phyloP scores from a whole-genome alignment of 1,140 invertebrate species.

The Ceratina calcarata region DNA sequence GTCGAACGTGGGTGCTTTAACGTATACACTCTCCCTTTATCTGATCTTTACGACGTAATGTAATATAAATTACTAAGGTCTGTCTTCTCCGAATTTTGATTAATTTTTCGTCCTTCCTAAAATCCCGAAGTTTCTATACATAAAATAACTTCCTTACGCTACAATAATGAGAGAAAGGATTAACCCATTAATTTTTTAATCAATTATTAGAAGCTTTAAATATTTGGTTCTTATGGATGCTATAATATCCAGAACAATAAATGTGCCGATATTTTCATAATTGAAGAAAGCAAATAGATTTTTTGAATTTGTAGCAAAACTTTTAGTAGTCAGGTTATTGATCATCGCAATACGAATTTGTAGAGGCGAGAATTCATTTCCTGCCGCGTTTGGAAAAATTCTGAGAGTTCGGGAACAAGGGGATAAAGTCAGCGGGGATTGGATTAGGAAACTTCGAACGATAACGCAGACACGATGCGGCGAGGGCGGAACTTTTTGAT shows the following conservation, averaged over 20 bases:
- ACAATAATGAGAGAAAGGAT: not conserved
- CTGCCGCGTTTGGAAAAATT: not conserved
- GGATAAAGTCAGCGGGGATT: conserved; percentile 10
- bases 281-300: not conserved
- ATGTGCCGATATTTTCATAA: not conserved
- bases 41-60: conserved; percentile 51
- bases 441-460: conserved; percentile 10
- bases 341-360: too few species aligned
- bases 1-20: conserved; percentile 38
- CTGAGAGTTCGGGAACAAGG: not conserved
- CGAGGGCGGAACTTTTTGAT: conserved; percentile 24
- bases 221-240: not conserved
- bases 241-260: not conserved
- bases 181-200: too few species aligned
- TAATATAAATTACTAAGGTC: conserved; percentile 55
- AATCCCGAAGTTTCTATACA: too few species aligned
- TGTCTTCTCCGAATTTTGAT: too few species aligned
- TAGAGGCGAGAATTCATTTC: too few species aligned
- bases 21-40: conserved; percentile 14
- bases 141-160: not conserved
- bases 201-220: not conserved
- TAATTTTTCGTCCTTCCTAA: too few species aligned
- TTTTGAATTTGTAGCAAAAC: too few species aligned
- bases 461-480: not conserved
- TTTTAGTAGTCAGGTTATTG: too few species aligned